Percentiles rank a stretch among this genome's conserved stretches.
Conservation (phyloP, 2,888 invertebrate species). For the Parnassius smintheus region DNA sequence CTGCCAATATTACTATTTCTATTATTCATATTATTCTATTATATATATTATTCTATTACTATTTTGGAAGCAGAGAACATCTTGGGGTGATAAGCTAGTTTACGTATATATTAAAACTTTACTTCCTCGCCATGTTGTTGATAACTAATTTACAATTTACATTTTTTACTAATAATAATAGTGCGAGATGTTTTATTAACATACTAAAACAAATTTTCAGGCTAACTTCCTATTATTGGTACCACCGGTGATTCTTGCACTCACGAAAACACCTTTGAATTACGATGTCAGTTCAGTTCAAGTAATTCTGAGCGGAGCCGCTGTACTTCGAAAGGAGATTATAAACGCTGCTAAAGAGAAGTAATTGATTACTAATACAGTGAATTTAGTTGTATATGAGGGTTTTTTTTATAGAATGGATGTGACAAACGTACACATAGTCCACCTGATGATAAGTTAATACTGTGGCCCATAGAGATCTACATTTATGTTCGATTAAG, state of each 20-base stretch:
- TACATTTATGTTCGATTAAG: too few relatives aligned
- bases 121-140: background rate
- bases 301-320: conserved; percentile 29
- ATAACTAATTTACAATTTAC: background rate
- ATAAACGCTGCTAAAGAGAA: conserved; percentile 17
- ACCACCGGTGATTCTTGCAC: conserved; percentile 30
- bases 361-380: conserved; percentile 1
- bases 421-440: too few relatives aligned
- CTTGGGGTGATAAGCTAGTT: too few relatives aligned
- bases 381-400: too few relatives aligned
- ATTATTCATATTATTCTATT: too few relatives aligned
- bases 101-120: too few relatives aligned
- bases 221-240: conserved; percentile 27
- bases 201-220: conserved; percentile 24
- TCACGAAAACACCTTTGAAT: conserved; percentile 30
- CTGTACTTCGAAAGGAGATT: conserved; percentile 28
- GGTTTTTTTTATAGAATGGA: too few relatives aligned
- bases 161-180: background rate
- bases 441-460: too few relatives aligned
- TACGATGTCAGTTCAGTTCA: conserved; percentile 34
- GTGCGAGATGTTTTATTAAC: background rate
- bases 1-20: too few relatives aligned
- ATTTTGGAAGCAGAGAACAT: too few relatives aligned
- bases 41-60: too few relatives aligned
- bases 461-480: too few relatives aligned